A percentile compares a stretch with the other conserved stretches of the same genome.
Conservation (phyloP, 2,888 invertebrate species). For the Pecten maximus region DNA sequence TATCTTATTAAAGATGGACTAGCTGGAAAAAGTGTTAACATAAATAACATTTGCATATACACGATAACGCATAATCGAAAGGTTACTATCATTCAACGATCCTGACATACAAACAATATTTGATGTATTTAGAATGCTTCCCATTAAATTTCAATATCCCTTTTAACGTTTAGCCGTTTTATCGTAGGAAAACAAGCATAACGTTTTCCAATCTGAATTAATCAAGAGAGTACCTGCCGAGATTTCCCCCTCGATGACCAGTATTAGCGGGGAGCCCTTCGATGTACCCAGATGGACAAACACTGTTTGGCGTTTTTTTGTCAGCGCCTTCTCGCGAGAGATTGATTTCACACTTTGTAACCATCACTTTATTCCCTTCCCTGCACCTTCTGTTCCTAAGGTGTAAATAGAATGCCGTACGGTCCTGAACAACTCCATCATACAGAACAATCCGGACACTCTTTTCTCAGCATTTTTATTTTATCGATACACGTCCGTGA, state of each 20-base stretch:
- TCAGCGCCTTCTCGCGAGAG: neutral
- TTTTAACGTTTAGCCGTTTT: neutral
- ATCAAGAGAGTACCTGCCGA: neutral
- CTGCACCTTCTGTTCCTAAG: neutral
- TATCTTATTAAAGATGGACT: no score
- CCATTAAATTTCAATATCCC: neutral
- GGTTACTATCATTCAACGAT: neutral
- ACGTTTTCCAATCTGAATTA: neutral
- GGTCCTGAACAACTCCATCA: conserved; percentile 4
- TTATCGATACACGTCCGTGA: neutral
- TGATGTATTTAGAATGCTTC: neutral
- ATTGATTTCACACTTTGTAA: conserved; percentile 13
- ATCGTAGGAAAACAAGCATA: neutral
- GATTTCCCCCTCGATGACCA: neutral
- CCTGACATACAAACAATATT: neutral
- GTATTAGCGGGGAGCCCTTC: neutral
- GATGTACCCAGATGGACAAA: conserved; percentile 7
- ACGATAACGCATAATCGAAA: no score
- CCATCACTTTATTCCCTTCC: conserved; percentile 24
- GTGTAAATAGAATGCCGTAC: neutral
- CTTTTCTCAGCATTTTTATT: neutral
- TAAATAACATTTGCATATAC: neutral
- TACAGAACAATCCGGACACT: neutral
- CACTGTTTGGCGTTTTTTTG: neutral
- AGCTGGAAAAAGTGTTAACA: no score